Conservation (phyloP, 2,797 vertebrate genomes). For the Chrosomus eos region DNA sequence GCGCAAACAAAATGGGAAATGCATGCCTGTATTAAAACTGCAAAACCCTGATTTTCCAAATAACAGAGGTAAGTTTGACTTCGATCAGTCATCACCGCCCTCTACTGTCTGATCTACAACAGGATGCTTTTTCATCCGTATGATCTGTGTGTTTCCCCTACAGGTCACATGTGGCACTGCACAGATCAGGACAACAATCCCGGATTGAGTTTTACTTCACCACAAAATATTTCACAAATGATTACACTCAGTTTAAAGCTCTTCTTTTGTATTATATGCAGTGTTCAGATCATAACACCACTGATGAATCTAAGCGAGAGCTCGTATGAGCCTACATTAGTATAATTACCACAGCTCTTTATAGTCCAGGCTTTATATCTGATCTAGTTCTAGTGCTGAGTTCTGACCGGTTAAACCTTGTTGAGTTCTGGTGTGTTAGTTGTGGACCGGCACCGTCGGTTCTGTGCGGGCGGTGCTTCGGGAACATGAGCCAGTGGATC, state of each 20-base stretch:
- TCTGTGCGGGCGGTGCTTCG: slow-evolving; percentile 80
- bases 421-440: slow-evolving; percentile 83
- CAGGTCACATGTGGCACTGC: background rate
- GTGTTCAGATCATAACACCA: slow-evolving; percentile 1
- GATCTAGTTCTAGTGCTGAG: background rate
- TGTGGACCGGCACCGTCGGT: slow-evolving; percentile 80
- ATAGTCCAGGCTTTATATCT: background rate
- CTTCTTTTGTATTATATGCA: background rate
- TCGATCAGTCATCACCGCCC: slow-evolving; percentile 9
- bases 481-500: slow-evolving; percentile 92
- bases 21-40: background rate
- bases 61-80: background rate
- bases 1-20: background rate
- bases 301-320: slow-evolving; percentile 19
- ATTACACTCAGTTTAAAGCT: background rate
- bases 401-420: slow-evolving; percentile 65
- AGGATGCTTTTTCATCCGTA: slow-evolving; percentile 4
- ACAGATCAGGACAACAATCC: background rate
- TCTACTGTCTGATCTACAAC: slow-evolving; percentile 38
- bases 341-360: background rate
- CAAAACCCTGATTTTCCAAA: background rate
- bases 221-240: background rate
- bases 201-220: background rate
- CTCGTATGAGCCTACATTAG: background rate
- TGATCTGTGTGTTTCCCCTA: slow-evolving; percentile 10